phyloP scores from a whole-genome alignment of 2,113 vertebrate genomes.

The Lanius collurio region DNA sequence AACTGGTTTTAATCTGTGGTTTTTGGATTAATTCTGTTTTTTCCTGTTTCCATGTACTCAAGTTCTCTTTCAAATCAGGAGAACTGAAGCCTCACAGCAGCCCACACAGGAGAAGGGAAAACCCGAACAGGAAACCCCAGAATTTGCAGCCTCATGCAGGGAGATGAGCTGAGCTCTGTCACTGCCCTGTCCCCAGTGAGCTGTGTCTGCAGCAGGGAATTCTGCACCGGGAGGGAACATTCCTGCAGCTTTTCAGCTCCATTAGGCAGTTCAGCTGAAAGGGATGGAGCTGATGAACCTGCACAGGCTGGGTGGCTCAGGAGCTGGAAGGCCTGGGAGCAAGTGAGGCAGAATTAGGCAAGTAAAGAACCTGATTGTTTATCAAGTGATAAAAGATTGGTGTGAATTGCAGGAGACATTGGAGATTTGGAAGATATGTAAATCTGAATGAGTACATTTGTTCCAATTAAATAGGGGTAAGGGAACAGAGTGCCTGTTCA shows the following conservation, averaged over 20 bases:
- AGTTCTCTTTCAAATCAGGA: background rate
- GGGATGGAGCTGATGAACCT: slow-evolving; percentile 34
- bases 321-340: slow-evolving; percentile 32
- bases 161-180: background rate
- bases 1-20: background rate
- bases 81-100: background rate
- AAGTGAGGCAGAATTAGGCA: slow-evolving; percentile 37
- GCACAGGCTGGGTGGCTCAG: slow-evolving; percentile 21
- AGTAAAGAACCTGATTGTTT: slow-evolving; percentile 31
- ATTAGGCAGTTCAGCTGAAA: slow-evolving; percentile 16
- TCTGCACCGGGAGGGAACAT: background rate
- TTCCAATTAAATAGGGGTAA: slow-evolving; percentile 26
- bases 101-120: background rate
- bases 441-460: slow-evolving; percentile 20
- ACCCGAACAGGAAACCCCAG: background rate
- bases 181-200: background rate
- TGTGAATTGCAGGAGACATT: slow-evolving; percentile 41
- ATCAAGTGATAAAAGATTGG: slow-evolving; percentile 49
- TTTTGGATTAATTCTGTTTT: background rate
- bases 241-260: background rate
- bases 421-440: background rate
- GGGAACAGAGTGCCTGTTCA: background rate
- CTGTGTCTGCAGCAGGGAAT: background rate
- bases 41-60: background rate
- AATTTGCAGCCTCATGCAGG: background rate